Conservation (phyloP, 2,113 vertebrate species). For the Illadopsis cleaveri region DNA sequence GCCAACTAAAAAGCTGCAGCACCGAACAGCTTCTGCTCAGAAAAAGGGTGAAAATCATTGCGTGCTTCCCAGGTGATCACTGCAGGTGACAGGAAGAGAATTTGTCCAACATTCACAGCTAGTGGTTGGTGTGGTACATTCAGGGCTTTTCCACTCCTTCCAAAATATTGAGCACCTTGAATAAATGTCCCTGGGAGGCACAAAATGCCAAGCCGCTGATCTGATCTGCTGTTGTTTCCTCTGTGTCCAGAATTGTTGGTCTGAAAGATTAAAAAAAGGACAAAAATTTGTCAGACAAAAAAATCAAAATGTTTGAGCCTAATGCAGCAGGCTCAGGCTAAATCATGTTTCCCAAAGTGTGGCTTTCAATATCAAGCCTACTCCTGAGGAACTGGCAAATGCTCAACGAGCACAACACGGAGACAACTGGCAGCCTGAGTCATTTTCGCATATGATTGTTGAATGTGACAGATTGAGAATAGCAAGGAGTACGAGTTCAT, state of each 20-base stretch:
- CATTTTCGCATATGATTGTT: conserved; percentile 45
- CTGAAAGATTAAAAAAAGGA: not conserved
- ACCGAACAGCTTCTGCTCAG: not conserved
- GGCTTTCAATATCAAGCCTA: conserved; percentile 1
- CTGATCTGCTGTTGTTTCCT: not conserved
- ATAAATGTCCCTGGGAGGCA: not conserved
- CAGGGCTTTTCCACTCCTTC: not conserved
- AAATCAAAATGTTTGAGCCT: not conserved
- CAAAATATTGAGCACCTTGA: not conserved
- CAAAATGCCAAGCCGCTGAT: not conserved
- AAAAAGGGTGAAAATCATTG: not conserved
- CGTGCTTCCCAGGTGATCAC: not conserved
- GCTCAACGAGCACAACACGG: conserved; percentile 23
- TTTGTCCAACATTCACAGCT: not conserved
- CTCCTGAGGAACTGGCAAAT: conserved; percentile 59
- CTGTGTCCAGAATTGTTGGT: not conserved
- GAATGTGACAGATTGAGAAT: conserved; percentile 64
- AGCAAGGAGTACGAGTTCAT: conserved; percentile 53
- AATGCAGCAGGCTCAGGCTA: not conserved
- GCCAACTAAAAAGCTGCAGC: not conserved
- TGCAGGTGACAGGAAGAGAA: not conserved
- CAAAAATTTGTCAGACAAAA: not conserved
- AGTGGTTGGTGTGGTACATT: not conserved
- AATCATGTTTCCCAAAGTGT: not conserved
- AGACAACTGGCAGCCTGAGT: conserved; percentile 58